Base-by-base conservation (phyloP, 2,113 vertebrate genomes). In the Microtus oregoni region DNA sequence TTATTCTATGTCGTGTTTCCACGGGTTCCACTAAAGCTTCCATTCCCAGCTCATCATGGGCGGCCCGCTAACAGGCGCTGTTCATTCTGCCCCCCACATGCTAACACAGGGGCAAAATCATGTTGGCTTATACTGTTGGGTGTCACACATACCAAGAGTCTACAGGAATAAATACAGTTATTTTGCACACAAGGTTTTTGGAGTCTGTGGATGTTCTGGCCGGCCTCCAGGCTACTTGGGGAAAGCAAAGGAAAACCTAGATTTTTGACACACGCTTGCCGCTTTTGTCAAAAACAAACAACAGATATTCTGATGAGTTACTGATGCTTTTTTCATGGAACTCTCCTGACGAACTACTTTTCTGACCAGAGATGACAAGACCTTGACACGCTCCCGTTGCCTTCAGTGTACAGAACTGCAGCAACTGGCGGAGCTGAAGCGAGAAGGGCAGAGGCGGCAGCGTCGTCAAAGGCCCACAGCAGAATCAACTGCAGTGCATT, bases 241-340 rank as follows among this genome's bases (percentile, higher is more conserved):
- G 75, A 70, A 97, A 52, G 63, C 96, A 97, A 72, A 73, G 63
- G 92, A 98, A 98, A 94, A 4, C 81, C 92, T 52, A 89, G 50
- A 96, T 97, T 98, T 96, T 98, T 98, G 96, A 97, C 95, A 98
- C 94, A 97, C 86, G 95, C 86, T 97, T 94, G 91, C 73, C 77
- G 96, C 94, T 96, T 97, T 97, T 98, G 97, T 97, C 96, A 98
- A 95, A 97, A 97, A 97, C 94, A 85, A 96, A 96, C 97, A 97
- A 75, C 94, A 98, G 97, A 97, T 98, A 98, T 97, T 98, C 98
- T 98, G 92, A 98, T 98, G 92, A 97, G 93, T 97, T 98, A 97
- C 97, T 95, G 97, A 98, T 97, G 96, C 70, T 98, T 98, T 98
- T 98, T 79, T 96, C 97, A 94, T 89, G 97, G 94, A 98, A 97